Evolutionary conservation across 1,140 invertebrate species (phyloP), one percentile per base, ranked within the genome.

Genomic region (Drosophila seguyi): DNA sequence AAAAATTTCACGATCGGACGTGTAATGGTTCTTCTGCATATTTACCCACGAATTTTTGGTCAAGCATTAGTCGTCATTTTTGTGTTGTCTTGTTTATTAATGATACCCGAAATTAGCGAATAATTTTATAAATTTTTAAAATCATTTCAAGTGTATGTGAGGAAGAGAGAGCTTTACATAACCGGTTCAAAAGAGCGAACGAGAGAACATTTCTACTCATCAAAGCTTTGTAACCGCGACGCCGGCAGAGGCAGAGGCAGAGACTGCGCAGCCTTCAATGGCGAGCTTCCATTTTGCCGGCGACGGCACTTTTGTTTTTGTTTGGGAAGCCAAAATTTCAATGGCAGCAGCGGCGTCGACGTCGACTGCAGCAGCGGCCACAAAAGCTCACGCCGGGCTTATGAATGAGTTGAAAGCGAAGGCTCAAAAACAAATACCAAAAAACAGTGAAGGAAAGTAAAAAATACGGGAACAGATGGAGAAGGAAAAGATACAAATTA

Each of bases 281-380:
- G 44, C 50, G 59, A 82, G 74, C 74, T 82, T 68, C 73, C 74
- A 56, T 83, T 53, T 83, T 83, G 75, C 81, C 81, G 81, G 81
- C 71, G 55, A 76, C 75, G 58, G 18, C 69, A 82, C 79, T 83
- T 82, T 83, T 83, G 80, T 84, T 84, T 83, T 83, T 84, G 81
- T 83, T 84, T 81, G 79, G 68, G 74, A 55, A 63, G 80, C 63
- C 82, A 41, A 85, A 81, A 85, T 85, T 85, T 85, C 82, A 85
- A 85, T 85, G 82, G 77, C 82, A 82, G 39, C 69, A 29, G 27
- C 57, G 44, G 57, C 79, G 68, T 69, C 60, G 59, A 6, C 53
- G 38, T 18, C 53, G 55, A 38, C 44, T 4, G 20, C 45, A 25
- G 42, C 42, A 52, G 44, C 31, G 20, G 20, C 50, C 22, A 20